Conservation (phyloP, 2,113 vertebrate genomes). For the Notarius quadriscutis region DNA sequence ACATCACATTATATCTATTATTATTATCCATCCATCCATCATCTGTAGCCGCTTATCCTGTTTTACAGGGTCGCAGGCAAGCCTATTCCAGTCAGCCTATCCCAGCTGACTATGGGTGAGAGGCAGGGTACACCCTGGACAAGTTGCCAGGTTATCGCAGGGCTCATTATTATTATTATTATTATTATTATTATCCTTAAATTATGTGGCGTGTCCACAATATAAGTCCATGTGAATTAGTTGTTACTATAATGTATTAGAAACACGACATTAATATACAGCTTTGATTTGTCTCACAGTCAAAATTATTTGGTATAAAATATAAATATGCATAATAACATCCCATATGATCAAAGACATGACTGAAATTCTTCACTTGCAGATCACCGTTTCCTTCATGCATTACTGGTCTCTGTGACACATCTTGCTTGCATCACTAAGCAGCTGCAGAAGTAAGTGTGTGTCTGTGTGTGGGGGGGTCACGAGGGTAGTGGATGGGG, state of each 20-base stretch:
- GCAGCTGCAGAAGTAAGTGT: slow-evolving; percentile 29
- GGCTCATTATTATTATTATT: no score
- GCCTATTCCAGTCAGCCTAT: no score
- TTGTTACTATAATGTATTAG: background rate
- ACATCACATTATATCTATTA: background rate
- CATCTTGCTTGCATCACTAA: background rate
- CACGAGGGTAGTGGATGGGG: background rate
- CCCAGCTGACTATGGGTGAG: no score
- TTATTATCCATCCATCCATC: background rate
- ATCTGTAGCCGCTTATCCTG: no score
- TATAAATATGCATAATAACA: slow-evolving; percentile 1
- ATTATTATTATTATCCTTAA: no score
- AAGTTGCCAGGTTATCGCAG: no score
- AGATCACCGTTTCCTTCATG: background rate
- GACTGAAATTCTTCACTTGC: background rate
- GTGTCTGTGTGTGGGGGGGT: background rate
- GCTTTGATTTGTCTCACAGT: background rate
- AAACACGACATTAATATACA: background rate
- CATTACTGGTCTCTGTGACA: background rate
- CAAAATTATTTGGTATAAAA: background rate
- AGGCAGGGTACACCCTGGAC: no score
- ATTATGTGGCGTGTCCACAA: no score
- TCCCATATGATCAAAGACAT: background rate
- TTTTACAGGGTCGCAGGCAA: no score
- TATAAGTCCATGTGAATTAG: background rate